These are phyloP conservation scores for Amiota minor DNA, from an alignment of 2,888 invertebrate species.

Conservation along the genomic window DNA sequence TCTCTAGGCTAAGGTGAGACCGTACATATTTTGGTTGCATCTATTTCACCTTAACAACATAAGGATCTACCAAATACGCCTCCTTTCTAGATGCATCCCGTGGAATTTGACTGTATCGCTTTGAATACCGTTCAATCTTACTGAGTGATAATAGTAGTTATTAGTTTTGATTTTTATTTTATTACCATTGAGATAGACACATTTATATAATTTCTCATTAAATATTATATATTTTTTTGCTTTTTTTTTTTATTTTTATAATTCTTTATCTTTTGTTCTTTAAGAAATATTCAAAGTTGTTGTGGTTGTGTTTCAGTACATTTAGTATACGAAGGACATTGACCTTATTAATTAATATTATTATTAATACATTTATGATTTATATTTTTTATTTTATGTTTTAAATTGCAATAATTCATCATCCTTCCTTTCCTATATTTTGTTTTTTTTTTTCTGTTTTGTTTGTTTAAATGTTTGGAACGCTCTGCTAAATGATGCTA, in stretches of 20 bases:
- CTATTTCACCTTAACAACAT: no score
- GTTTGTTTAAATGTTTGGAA: slow-evolving; percentile 46
- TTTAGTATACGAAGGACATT: slow-evolving; percentile 63
- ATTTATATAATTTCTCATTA: slow-evolving; percentile 56
- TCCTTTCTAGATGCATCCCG: no score
- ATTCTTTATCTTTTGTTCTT: slow-evolving; percentile 43
- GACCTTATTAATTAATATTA: slow-evolving; percentile 49
- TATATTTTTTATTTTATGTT: slow-evolving; percentile 40
- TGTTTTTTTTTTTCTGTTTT: neutral
- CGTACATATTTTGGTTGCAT: no score
- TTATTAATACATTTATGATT: slow-evolving; percentile 16
- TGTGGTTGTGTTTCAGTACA: slow-evolving; percentile 50
- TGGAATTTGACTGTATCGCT: no score
- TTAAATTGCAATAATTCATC: slow-evolving; percentile 48
- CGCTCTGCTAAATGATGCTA: slow-evolving; percentile 42
- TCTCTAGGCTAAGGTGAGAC: no score
- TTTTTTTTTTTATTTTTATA: slow-evolving; percentile 37
- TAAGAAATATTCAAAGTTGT: slow-evolving; percentile 62
- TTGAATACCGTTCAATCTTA: no score
- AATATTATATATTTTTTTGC: slow-evolving; percentile 44
- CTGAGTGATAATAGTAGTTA: neutral
- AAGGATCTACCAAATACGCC: no score
- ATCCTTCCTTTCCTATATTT: no score
- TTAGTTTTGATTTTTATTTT: slow-evolving; percentile 59
- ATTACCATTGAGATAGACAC: slow-evolving; percentile 64